These are phyloP conservation scores for Papilio machaon DNA, from an alignment of 1,140 invertebrate genomes.

Conservation along the genomic window DNA sequence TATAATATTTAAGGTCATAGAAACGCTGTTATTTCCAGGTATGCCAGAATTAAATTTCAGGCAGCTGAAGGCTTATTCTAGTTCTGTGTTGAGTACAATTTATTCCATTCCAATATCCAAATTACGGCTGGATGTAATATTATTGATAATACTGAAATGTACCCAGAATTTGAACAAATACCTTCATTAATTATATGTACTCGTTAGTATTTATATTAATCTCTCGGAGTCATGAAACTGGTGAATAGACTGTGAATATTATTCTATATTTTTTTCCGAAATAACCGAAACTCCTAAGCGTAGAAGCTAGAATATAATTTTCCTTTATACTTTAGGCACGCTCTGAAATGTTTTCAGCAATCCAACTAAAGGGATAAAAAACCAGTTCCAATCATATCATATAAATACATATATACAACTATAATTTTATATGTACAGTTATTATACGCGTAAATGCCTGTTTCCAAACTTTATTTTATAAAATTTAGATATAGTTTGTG, in stretches of 20 bases:
- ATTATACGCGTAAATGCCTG: no score
- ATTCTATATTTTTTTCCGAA: no score
- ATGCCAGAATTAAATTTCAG: neutral
- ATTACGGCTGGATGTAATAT: neutral
- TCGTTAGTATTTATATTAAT: neutral
- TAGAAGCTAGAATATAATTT: no score
- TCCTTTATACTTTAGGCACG: no score
- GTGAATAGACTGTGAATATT: no score
- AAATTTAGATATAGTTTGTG: neutral
- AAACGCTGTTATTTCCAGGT: neutral
- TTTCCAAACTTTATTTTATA: no score
- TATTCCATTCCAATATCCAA: slow-evolving; percentile 6
- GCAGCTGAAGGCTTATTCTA: neutral
- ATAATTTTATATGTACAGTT: no score
- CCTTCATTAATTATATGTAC: neutral
- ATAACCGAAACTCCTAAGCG: no score
- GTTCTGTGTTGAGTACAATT: neutral
- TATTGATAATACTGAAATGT: neutral
- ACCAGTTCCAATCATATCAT: no score
- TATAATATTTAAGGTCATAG: neutral
- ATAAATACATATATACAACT: no score
- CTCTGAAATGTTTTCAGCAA: no score
- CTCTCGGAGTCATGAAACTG: neutral
- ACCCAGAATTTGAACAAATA: neutral
- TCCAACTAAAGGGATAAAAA: no score